Base-by-base conservation (phyloP, 2,888 invertebrate genomes). In the Polia nebulosa region DNA sequence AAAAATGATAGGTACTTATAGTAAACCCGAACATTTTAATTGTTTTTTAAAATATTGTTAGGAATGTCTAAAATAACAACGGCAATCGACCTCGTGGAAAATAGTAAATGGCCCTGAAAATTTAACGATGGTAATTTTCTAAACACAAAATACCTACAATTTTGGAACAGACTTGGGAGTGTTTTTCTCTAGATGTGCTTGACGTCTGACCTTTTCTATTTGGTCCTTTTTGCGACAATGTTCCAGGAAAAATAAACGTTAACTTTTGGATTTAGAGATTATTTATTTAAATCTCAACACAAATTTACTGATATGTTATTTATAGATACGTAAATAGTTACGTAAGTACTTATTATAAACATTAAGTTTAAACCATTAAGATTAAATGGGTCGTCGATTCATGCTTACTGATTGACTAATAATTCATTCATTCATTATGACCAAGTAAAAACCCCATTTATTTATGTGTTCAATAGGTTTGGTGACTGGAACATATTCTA, bases 341-440 rank as follows among this genome's bases (percentile, higher is more conserved):
- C 9, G 4, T 7, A 39, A 0, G 0, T 27, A 41, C 8, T 27
- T 41, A 20, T n/a, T 17, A 45, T 17, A 32, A 32, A 34, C 13
- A 8, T 25, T 13, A n/a, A 22, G 20, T 22, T 17, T 13, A 52
- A n/a, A 8, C 15, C n/a, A 52, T 59, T 34, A 25, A 51, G 22
- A 59, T 53, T n/a, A 25, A 59, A 59, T 45, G 17, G 11, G 51
- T 11, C 32, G 59, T n/a, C 25, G 29, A 29, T n/a, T 59, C 17
- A 59, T 59, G n/a, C 9, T 2, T n/a, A 53, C 25, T 34, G 9
- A 34, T 53, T 34, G 53, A 52, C 32, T n/a, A 51, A 59, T 59
- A 53, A 59, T 34, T 53, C 34, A 25, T 13, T 59, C 25, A 53
- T 52, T 25, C 9, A n/a, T 57, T n/a, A 34, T 34, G 25, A 1